These are phyloP conservation scores for Ostrea edulis DNA, from an alignment of 1,140 invertebrate genomes.

Conservation along the genomic window DNA sequence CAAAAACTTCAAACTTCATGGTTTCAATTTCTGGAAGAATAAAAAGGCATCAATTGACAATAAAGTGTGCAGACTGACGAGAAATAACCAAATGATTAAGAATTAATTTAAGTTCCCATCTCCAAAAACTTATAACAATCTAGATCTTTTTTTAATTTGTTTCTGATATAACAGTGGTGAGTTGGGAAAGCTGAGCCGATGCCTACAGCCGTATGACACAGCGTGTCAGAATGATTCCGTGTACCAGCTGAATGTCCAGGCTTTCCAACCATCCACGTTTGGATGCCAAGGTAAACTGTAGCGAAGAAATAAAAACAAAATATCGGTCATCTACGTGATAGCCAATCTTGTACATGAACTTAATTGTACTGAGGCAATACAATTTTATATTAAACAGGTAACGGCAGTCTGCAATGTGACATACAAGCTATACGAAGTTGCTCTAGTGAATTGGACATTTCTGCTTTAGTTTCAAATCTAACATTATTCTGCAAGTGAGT, in stretches of 20 bases:
- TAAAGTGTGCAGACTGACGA: too few relatives aligned
- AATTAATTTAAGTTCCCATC: too few relatives aligned
- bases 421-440: slow-evolving; percentile 5
- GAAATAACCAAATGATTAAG: too few relatives aligned
- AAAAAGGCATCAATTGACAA: too few relatives aligned
- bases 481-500: slow-evolving; percentile 12
- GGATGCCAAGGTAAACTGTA: neutral
- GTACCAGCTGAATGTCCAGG: neutral
- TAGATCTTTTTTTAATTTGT: neutral
- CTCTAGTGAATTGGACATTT: neutral
- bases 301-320: neutral
- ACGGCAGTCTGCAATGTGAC: neutral
- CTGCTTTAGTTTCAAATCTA: neutral
- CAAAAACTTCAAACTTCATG: too few relatives aligned
- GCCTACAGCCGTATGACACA: neutral
- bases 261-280: neutral
- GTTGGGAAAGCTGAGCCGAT: neutral
- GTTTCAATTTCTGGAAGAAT: too few relatives aligned
- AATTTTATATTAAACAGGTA: neutral
- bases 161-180: neutral
- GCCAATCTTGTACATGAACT: neutral
- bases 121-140: too few relatives aligned
- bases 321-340: neutral
- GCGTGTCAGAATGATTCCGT: neutral
- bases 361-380: neutral